phyloP scores from a whole-genome alignment of 1,140 invertebrate species.

The Drosophila willistoni region DNA sequence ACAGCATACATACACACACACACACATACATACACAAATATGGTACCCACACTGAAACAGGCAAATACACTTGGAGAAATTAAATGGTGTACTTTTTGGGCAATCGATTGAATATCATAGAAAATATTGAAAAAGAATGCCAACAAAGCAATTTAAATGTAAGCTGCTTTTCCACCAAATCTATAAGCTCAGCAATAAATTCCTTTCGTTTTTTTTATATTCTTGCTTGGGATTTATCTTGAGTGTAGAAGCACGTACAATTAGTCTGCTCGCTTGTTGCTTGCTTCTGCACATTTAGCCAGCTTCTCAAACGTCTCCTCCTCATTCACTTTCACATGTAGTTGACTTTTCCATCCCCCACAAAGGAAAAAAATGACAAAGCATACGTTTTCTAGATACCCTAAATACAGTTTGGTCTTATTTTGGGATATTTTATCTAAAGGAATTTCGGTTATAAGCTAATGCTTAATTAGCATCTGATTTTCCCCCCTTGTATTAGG shows the following conservation, averaged over 20 bases:
- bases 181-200: neutral
- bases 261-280: conserved; percentile 54
- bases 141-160: too few relatives aligned
- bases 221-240: conserved; percentile 2
- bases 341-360: conserved; percentile 8
- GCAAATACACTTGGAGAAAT: conserved; percentile 11
- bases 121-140: too few relatives aligned
- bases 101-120: too few relatives aligned
- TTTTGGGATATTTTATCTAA: conserved; percentile 12
- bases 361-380: neutral
- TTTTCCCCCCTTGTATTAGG: too few relatives aligned
- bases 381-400: neutral
- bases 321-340: conserved; percentile 5
- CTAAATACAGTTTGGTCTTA: conserved; percentile 11
- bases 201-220: neutral
- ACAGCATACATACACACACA: conserved; percentile 29
- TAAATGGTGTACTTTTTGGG: neutral
- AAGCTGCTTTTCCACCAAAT: neutral
- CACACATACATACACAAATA: too few relatives aligned
- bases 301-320: conserved; percentile 10
- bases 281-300: conserved; percentile 36
- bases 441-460: too few relatives aligned
- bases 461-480: too few relatives aligned
- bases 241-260: conserved; percentile 42
- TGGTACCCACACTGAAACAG: conserved; percentile 16